Base-by-base conservation (phyloP, 2,888 invertebrate species). In the Synergus gifuensis region DNA sequence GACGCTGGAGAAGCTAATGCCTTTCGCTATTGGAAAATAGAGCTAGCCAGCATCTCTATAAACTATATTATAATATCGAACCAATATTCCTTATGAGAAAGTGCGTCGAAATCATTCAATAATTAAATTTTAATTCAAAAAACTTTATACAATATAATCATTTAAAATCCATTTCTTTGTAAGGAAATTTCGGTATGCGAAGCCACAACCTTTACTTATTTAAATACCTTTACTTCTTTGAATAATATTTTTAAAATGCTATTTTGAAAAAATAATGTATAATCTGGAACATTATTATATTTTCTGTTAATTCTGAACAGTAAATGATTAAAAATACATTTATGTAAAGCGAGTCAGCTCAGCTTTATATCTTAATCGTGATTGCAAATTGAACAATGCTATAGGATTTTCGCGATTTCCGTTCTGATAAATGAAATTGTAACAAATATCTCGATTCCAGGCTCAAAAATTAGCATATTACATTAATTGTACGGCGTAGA, bases 401-500 rank as follows among this genome's bases (percentile, higher is more conserved):
- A 49, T 16, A 28, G 28, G 49, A 16, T 49, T 49, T 49, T 49
- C 49, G 49, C 14, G 16, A 49, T 49, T 5, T 49, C 49, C 16
- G 49, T 4, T 49, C 49, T 49, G 49, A 16, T 49, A 44, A 66
- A 66, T 66, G 66, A 67, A 67, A 67, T 8, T 66, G 44, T 18
- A 67, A 14, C 44, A 44, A 67, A 67, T 67, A 67, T 67, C 67
- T 67, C 42, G 42, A 67, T 67, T 44, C 22, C 7, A 22, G 5
- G 14, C 44, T 22, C 2, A 28, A 9, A 22, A 67, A 67, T 67
- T 67, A 67, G 44, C 67, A 67, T 67, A 66, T 18, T 66, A 42
- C 16, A 66, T 66, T 66, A 66, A 66, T 40, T 18, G 67, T 44
- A 67, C 22, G 14, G 46, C 22, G 12, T 67, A 44, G 22, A 42